Evolutionary conservation across 53 echinoderm and acorn worm genomes (phyloP).

Genomic region (Echinarachnius parma): DNA sequence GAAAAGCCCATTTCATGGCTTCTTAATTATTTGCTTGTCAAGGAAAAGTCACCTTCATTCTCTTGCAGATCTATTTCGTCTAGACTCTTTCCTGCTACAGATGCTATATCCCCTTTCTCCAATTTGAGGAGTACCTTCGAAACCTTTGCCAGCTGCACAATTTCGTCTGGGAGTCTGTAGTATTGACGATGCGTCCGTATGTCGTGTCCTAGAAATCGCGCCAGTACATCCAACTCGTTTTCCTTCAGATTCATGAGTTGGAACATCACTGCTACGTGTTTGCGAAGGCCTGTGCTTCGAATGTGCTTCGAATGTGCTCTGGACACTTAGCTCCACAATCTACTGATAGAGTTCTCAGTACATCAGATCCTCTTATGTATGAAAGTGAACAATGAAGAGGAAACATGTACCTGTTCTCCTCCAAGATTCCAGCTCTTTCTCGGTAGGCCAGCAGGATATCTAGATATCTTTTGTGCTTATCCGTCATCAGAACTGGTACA

Average conservation of each 20-base stretch:
- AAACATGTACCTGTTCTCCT: no score
- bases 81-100: conserved; percentile 43
- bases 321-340: no score
- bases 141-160: conserved; percentile 50
- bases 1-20: no score
- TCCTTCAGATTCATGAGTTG: conserved; percentile 67
- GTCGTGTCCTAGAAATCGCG: conserved; percentile 69
- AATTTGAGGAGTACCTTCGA: conserved; percentile 38
- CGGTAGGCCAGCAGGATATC: background rate
- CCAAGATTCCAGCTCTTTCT: background rate
- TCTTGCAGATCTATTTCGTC: conserved; percentile 24
- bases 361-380: no score
- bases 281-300: conserved; percentile 54
- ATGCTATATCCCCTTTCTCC: conserved; percentile 37
- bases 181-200: conserved; percentile 56
- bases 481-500: conserved; percentile 62
- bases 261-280: conserved; percentile 69
- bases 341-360: no score
- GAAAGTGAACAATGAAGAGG: no score
- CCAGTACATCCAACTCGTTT: conserved; percentile 68
- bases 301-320: no score
- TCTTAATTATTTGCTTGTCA: no score
- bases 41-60: background rate
- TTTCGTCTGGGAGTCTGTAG: conserved; percentile 56
- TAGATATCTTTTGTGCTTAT: background rate